phyloP scores from a whole-genome alignment of 2,888 invertebrate species.

The Melanostoma scalare region DNA sequence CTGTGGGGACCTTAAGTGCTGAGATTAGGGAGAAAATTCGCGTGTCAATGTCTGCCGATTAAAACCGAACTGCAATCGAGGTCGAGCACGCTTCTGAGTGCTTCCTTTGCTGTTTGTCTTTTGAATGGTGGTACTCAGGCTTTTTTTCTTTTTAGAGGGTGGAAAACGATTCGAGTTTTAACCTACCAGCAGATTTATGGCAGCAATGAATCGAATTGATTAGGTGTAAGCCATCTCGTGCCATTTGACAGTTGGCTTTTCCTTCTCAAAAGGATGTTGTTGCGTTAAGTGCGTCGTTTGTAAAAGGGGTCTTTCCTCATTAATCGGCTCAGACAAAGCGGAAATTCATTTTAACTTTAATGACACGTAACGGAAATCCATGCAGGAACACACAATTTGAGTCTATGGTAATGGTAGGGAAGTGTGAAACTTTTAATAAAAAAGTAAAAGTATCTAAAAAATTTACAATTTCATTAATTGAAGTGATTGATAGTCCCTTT shows the following conservation, averaged over 20 bases:
- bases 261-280: background rate
- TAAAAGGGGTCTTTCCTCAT: background rate
- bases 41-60: slow-evolving; percentile 26
- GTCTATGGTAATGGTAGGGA: background rate
- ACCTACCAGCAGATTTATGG: slow-evolving; percentile 43
- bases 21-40: slow-evolving; percentile 44
- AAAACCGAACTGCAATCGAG: slow-evolving; percentile 17
- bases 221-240: slow-evolving; percentile 14
- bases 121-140: background rate
- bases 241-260: slow-evolving; percentile 1
- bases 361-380: slow-evolving; percentile 29
- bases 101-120: background rate
- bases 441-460: no score
- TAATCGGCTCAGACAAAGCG: slow-evolving; percentile 9
- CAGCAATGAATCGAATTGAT: slow-evolving; percentile 23
- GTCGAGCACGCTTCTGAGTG: slow-evolving; percentile 26
- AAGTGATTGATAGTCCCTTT: no score
- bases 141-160: background rate
- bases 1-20: slow-evolving; percentile 19
- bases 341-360: slow-evolving; percentile 1
- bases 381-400: background rate
- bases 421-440: no score
- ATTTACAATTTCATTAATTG: no score
- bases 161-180: slow-evolving; percentile 9
- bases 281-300: background rate